These are phyloP conservation scores for Diglossa cyanea DNA, from an alignment of 2,797 vertebrate species.

Conservation along the genomic window DNA sequence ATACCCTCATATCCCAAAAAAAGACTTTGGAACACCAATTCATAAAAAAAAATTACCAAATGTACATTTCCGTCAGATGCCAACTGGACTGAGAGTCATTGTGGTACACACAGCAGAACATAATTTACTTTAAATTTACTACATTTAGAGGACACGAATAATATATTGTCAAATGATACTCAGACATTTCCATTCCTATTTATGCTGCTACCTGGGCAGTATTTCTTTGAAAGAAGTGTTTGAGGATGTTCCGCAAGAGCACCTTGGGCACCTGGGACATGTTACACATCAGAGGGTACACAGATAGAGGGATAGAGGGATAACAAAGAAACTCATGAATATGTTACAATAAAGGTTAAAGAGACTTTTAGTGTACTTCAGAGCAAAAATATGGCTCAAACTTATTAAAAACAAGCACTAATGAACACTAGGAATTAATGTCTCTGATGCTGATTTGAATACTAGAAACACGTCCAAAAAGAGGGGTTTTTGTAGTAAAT, in stretches of 20 bases:
- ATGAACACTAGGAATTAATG: not conserved
- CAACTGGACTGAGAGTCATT: not conserved
- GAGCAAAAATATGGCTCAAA: not conserved
- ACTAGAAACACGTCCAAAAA: not conserved
- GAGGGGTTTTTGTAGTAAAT: fast-evolving
- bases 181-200: not conserved
- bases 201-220: not conserved
- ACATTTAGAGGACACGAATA: not conserved
- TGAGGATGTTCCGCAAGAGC: not conserved
- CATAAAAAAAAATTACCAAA: not conserved
- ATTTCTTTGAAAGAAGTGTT: not conserved
- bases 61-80: not conserved
- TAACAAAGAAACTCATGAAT: not conserved
- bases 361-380: not conserved
- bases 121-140: not conserved
- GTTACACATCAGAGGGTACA: not conserved
- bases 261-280: not conserved
- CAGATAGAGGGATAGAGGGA: not conserved
- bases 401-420: not conserved
- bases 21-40: not conserved
- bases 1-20: not conserved
- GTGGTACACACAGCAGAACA: not conserved
- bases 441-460: not conserved
- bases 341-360: not conserved
- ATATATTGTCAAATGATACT: not conserved